phyloP scores from a whole-genome alignment of 1,140 invertebrate species.

The Mycetomoellerius zeteki region DNA sequence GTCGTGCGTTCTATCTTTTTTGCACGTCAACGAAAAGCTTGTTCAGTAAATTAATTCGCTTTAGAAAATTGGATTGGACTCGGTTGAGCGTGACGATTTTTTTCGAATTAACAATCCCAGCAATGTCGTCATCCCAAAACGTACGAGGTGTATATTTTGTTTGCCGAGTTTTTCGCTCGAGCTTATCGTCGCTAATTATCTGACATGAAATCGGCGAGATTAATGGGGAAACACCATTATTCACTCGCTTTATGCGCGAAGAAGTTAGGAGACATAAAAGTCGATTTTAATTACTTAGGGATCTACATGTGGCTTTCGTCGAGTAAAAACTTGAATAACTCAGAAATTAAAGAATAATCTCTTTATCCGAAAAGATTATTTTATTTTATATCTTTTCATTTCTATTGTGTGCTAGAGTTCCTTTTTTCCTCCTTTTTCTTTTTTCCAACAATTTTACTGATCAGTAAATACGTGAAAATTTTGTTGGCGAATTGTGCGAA shows the following conservation, averaged over 20 bases:
- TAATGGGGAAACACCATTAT: neutral
- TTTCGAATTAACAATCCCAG: constrained; percentile 26
- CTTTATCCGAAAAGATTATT: neutral
- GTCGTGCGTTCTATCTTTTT: neutral
- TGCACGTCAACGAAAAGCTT: neutral
- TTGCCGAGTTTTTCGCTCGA: constrained; percentile 10
- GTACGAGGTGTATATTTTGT: neutral
- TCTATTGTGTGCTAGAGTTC: neutral
- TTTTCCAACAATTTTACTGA: neutral
- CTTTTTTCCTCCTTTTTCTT: neutral
- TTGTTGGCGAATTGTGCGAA: neutral
- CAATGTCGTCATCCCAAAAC: neutral
- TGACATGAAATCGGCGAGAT: constrained; percentile 5
- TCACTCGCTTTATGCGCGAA: neutral
- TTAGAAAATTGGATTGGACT: constrained; percentile 32
- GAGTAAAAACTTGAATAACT: neutral
- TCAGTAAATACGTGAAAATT: neutral
- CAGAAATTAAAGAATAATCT: neutral
- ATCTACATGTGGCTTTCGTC: neutral
- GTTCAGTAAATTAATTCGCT: constrained; percentile 41
- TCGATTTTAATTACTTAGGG: neutral
- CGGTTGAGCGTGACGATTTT: constrained; percentile 31
- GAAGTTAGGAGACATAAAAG: neutral
- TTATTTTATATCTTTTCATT: neutral
- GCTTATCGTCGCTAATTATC: constrained; percentile 25